Evolutionary conservation across 2,888 invertebrate genomes (phyloP).

Genomic region (Lymantria monacha): DNA sequence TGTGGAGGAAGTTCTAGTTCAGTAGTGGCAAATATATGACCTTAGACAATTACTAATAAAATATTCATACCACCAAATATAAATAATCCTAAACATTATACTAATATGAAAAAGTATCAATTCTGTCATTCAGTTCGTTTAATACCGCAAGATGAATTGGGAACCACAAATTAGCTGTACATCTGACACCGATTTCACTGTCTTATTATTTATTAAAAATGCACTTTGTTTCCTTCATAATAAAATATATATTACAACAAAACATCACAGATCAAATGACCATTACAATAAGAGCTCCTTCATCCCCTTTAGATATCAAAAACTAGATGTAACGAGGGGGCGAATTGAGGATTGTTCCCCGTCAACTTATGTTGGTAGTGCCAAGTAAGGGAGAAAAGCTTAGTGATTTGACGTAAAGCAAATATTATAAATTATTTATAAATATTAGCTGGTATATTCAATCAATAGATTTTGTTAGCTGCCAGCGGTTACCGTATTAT

Average conservation of each 20-base stretch:
- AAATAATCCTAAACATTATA: slow-evolving; percentile 35
- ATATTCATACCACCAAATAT: slow-evolving; percentile 33
- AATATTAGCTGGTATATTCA: slow-evolving; percentile 24
- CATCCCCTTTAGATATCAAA: neutral
- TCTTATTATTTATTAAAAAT: slow-evolving; percentile 20
- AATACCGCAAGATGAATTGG: slow-evolving; percentile 68
- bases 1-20: too few relatives aligned
- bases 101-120: slow-evolving; percentile 51
- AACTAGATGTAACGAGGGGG: neutral
- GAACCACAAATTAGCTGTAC: slow-evolving; percentile 63
- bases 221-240: slow-evolving; percentile 10
- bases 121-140: slow-evolving; percentile 52
- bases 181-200: slow-evolving; percentile 44
- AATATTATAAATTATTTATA: slow-evolving; percentile 56
- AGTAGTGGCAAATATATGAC: neutral
- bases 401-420: slow-evolving; percentile 43
- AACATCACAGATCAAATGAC: neutral
- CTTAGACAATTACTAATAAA: neutral
- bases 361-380: slow-evolving; percentile 26
- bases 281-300: neutral
- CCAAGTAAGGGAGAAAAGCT: slow-evolving; percentile 34
- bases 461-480: slow-evolving; percentile 17
- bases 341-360: slow-evolving; percentile 4
- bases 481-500: neutral
- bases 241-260: slow-evolving; percentile 10